phyloP scores from a whole-genome alignment of 1,140 invertebrate genomes.

The Leptinotarsa defecta region DNA sequence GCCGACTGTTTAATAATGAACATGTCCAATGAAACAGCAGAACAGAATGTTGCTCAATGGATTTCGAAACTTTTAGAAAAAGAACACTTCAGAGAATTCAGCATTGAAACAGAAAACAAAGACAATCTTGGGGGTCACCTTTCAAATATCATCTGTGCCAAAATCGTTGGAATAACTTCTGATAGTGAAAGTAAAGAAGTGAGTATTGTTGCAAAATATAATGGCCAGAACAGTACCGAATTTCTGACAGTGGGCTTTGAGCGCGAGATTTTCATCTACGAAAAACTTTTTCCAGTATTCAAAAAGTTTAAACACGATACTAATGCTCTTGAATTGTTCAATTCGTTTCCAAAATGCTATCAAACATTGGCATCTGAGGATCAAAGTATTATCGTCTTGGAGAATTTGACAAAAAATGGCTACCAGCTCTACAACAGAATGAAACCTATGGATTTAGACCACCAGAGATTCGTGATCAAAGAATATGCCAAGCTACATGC shows the following conservation, averaged over 20 bases:
- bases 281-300: constrained; percentile 41
- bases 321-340: constrained; percentile 34
- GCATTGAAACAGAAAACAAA: background rate
- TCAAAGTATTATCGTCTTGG: constrained; percentile 60
- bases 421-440: constrained; percentile 59
- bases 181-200: constrained; percentile 7
- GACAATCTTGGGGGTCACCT: constrained; percentile 40
- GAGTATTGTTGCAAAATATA: constrained; percentile 34
- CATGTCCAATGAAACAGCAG: background rate
- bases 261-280: constrained; percentile 47
- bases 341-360: constrained; percentile 52
- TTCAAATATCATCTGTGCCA: constrained; percentile 35
- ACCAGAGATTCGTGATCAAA: constrained; percentile 57
- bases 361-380: constrained; percentile 47
- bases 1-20: background rate
- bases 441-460: constrained; percentile 55
- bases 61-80: background rate
- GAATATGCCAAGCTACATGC: constrained; percentile 63
- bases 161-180: constrained; percentile 7
- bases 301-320: constrained; percentile 40
- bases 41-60: background rate
- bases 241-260: constrained; percentile 32
- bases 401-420: constrained; percentile 59
- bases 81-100: background rate
- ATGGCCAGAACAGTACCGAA: constrained; percentile 21